Base-by-base conservation (phyloP, 2,888 invertebrate genomes). In the Ormia ochracea region DNA sequence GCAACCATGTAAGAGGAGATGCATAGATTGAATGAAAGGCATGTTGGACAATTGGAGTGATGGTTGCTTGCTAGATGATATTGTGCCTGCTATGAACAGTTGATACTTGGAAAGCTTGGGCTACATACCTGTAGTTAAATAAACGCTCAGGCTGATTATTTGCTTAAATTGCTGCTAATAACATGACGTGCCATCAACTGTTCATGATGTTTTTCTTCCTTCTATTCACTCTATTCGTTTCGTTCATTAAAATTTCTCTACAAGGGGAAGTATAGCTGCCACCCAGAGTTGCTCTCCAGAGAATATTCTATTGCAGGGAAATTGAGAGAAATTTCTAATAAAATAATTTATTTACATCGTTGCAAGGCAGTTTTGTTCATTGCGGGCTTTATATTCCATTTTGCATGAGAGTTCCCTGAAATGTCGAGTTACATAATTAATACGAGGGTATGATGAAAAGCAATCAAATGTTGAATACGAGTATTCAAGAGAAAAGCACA, bases 101-200 rank as follows among this genome's bases (percentile, higher is more conserved):
- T 23, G 54, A 45, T 73, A 48, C 33, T 50, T 65, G 73, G 17
- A 41, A 66, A 36, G 23, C 52, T 63, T 63, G 50, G 63, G 38
- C 58, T 79, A 68, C 23, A 61, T 58, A 63, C 66, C 61, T 81
- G 78, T 81, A 78, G 81, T 83, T 82, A 83, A 82, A 82, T 83
- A 82, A 84, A 83, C 82, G 84, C 84, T 83, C 76, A 74, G 82
- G 84, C 86, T 88, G 88, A 88, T 87, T 87, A 87, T 87, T 87
- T 87, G 87, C 86, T 87, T 86, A 87, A 87, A 87, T 87, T 88
- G 88, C 88, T 88, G 87, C 88, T 87, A 87, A 87, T 87, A 87
- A 88, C 88, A 87, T 86, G 88, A 87, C 88, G 83, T 86, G 87
- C 85, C 86, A 86, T 84, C 85, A 84, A 83, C 82, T 80, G 81